Conservation (phyloP, 2,797 vertebrate species). For the Euthynnus affinis region DNA sequence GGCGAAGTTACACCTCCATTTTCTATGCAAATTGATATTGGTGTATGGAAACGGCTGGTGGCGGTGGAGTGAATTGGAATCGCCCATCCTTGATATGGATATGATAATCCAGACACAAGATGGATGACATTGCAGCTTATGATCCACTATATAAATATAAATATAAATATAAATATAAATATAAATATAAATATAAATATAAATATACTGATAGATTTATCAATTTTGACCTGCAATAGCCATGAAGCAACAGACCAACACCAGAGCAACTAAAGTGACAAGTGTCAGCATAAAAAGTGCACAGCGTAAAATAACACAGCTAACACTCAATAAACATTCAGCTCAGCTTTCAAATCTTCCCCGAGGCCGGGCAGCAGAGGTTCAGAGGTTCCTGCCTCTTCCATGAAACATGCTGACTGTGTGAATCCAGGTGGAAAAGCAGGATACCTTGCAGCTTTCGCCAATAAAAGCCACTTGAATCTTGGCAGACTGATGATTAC, state of each 20-base stretch:
- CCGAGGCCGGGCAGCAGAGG: conserved; percentile 27
- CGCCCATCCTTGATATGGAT: conserved; percentile 65
- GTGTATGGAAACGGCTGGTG: conserved; percentile 61
- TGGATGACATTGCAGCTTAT: conserved; percentile 65
- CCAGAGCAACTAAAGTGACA: conserved; percentile 31
- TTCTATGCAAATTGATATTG: conserved; percentile 77
- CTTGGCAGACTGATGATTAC: conserved; percentile 2
- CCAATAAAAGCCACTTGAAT: conserved; percentile 28
- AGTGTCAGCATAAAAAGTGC: conserved; percentile 43
- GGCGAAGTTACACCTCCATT: conserved; percentile 72
- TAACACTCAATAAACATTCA: conserved; percentile 48
- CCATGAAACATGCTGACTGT: conserved; percentile 32
- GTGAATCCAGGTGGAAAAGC: conserved; percentile 29
- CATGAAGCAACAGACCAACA: background rate
- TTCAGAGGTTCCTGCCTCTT: conserved; percentile 30
- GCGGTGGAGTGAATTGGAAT: conserved; percentile 66
- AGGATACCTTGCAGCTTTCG: conserved; percentile 14
- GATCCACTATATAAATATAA: conserved; percentile 30
- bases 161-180: no score
- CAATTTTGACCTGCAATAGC: conserved; percentile 38
- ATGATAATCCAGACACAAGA: conserved; percentile 70
- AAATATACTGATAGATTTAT: no score
- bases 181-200: no score
- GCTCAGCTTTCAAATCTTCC: conserved; percentile 47
- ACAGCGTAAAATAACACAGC: conserved; percentile 12